Evolutionary conservation across 2,113 vertebrate species (phyloP).

Genomic region (Nothoprocta perdicaria): DNA sequence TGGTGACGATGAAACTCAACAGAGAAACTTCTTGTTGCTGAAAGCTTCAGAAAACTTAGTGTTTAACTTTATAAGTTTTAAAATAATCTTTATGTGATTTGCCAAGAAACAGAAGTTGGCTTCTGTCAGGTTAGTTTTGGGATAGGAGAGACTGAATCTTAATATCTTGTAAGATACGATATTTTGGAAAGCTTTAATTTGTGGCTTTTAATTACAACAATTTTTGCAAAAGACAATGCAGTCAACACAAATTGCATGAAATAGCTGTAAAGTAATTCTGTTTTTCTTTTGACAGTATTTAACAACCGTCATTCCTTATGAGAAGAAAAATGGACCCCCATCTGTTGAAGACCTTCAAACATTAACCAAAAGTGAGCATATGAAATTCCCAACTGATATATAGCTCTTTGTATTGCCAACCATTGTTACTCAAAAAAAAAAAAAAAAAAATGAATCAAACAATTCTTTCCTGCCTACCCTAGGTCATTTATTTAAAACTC

Average conservation of each 20-base stretch:
- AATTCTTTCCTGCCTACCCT: background rate
- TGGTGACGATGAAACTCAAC: background rate
- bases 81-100: background rate
- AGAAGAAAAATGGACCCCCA: slow-evolving; percentile 90
- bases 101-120: background rate
- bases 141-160: background rate
- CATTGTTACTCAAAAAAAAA: background rate
- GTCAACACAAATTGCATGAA: background rate
- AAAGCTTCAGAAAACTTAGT: background rate
- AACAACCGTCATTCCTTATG: slow-evolving; percentile 98
- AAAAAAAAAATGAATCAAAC: background rate
- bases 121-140: background rate
- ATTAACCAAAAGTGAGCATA: slow-evolving; percentile 94
- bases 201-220: background rate
- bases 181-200: background rate
- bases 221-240: background rate
- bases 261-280: background rate
- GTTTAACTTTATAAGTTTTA: background rate
- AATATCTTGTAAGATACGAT: background rate
- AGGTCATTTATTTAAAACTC: background rate
- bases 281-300: slow-evolving; percentile 86
- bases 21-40: background rate
- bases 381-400: background rate
- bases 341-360: slow-evolving; percentile 97
- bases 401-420: background rate